Base-by-base conservation (phyloP, 2,888 invertebrate genomes). In the Therioaphis trifolii region DNA sequence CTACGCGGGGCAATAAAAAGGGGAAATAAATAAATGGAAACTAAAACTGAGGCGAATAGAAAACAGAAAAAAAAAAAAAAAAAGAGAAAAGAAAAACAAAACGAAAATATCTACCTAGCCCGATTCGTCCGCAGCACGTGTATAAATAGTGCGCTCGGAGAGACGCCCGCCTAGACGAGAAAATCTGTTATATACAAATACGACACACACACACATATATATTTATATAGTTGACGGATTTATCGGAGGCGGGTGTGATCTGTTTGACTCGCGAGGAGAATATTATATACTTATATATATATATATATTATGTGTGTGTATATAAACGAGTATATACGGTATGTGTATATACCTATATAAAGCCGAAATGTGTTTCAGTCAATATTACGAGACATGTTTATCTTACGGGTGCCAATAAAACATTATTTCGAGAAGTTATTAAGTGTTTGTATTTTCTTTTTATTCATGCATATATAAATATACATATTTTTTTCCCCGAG, bases 321-420 rank as follows among this genome's bases (percentile, higher is more conserved):
- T 35, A 35, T 35, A 35, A 5, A 35, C 4, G 35, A 35, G 35
- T 35, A 7, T 5, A 3, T 35, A 35, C 18, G 27, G 24, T 14
- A 27, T n/a, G n/a, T n/a, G n/a, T n/a, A n/a, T n/a, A n/a, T n/a
- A n/a, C n/a, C n/a, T n/a, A n/a, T 11, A 4, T 1, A 1, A 27
- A 61, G n/a, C n/a, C 12, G 18, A 75, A 43, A 75, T 61, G 55
- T 7, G 0, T 43, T 24, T n/a, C 18, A 4, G 58, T 58, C 58
- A 14, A 27, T 61, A 46, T 27, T 18, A 63, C 27, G 76, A 21
- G 40, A 61, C 35, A 7, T 61, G 29, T 63, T 46, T 63, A 49
- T 49, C 29, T 29, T 66, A 66, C 11, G 29, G n/a, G 46, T 77
- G 77, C 21, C 77, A 66, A 66, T 77, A 66, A 35, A 77, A 63